Percentiles rank a stretch among this genome's conserved stretches.
phyloP scores from a whole-genome alignment of 2,888 invertebrate species.

The Noctua pronuba region DNA sequence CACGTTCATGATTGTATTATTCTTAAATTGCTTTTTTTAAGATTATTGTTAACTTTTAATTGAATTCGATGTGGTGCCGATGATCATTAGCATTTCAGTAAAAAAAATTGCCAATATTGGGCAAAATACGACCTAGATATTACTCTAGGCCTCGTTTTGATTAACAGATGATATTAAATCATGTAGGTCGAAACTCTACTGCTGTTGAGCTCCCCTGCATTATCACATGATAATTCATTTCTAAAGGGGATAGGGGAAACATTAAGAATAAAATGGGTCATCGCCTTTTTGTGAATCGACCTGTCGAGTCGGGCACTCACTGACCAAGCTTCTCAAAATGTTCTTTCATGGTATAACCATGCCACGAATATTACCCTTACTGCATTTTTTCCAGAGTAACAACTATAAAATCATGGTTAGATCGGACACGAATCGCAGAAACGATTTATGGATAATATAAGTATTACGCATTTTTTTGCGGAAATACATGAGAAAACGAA shows the following conservation, averaged over 20 bases:
- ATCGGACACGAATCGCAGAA: background rate
- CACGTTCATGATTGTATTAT: constrained; percentile 4
- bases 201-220: constrained; percentile 5
- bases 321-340: background rate
- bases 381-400: background rate
- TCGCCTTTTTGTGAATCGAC: background rate
- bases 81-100: background rate
- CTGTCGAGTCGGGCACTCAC: background rate
- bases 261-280: constrained; percentile 15
- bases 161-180: background rate
- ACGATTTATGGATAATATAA: constrained; percentile 10
- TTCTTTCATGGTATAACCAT: background rate
- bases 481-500: constrained; percentile 25
- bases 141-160: background rate
- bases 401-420: background rate
- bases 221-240: constrained; percentile 16
- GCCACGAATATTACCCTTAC: background rate
- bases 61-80: background rate
- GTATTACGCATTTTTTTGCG: constrained; percentile 21
- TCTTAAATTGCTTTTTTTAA: constrained; percentile 5
- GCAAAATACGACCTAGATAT: background rate
- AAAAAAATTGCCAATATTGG: background rate
- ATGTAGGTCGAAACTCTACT: constrained; percentile 8
- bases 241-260: constrained; percentile 21
- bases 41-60: background rate